Evolutionary conservation across 2,797 vertebrate genomes (phyloP).

Genomic region (Rhinogobio ventralis): DNA sequence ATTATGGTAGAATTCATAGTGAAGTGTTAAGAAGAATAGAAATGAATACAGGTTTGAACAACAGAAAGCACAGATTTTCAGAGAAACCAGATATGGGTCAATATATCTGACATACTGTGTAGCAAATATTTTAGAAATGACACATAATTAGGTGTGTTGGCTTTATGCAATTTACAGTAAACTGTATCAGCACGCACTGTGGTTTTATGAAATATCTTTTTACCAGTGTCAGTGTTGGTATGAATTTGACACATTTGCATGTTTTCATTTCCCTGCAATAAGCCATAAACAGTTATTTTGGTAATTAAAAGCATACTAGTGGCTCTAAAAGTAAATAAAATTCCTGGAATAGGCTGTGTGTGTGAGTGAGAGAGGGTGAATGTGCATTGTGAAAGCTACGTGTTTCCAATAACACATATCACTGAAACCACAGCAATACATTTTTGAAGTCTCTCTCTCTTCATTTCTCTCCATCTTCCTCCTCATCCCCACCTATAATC

Average conservation of each 20-base stretch:
- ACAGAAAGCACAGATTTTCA: neutral
- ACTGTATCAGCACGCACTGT: conserved; percentile 14
- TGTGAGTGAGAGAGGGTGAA: neutral
- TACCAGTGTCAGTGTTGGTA: neutral
- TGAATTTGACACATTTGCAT: neutral
- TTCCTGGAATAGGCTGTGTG: conserved; percentile 24
- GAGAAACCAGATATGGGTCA: neutral
- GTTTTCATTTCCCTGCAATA: conserved; percentile 28
- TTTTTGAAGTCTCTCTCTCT: neutral
- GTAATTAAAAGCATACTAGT: conserved; percentile 53
- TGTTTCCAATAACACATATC: neutral
- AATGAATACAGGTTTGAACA: neutral
- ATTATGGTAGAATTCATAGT: neutral
- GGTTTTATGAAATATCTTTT: conserved; percentile 31
- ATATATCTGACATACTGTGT: neutral
- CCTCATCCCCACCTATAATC: conserved; percentile 10
- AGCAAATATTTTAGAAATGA: neutral
- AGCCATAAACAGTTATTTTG: conserved; percentile 27
- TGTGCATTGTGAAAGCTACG: conserved; percentile 27
- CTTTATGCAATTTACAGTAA: conserved; percentile 38
- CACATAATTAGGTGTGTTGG: neutral
- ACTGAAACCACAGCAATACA: conserved; percentile 31
- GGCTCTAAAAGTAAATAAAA: conserved; percentile 40
- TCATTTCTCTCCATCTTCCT: neutral
- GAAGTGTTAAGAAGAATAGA: neutral